A percentile compares a stretch with the other conserved stretches of the same genome.
Evolutionary conservation across 2,888 invertebrate genomes (phyloP).

Genomic region (Nomada ferruginata): DNA sequence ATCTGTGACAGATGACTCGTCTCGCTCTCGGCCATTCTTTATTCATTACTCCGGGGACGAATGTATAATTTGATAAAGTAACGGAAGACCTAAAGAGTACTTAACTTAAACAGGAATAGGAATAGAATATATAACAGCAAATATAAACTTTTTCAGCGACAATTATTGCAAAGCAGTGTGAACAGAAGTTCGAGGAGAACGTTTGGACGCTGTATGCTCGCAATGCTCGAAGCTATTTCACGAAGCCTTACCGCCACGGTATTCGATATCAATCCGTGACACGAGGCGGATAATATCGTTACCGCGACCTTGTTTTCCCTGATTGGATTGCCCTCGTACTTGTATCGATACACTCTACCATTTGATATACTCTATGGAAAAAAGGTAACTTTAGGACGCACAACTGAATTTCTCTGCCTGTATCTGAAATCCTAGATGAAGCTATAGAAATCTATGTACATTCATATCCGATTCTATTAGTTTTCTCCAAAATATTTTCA

Average conservation of each 20-base stretch:
- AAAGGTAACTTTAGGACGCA: neutral
- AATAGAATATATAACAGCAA: neutral
- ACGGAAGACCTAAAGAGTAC: no score
- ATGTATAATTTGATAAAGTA: neutral
- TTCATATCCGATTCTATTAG: no score
- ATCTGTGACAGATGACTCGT: no score
- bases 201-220: constrained; percentile 17
- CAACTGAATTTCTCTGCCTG: neutral
- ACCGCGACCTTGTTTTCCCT: constrained; percentile 78
- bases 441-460: no score
- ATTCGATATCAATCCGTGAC: constrained; percentile 78
- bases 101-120: neutral
- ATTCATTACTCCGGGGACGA: neutral
- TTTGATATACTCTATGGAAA: neutral
- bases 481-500: no score
- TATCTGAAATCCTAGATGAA: neutral
- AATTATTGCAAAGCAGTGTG: neutral
- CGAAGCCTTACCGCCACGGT: constrained; percentile 62
- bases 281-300: constrained; percentile 78
- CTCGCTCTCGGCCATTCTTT: neutral
- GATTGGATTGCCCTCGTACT: constrained; percentile 76
- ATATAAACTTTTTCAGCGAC: neutral
- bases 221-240: constrained; percentile 45
- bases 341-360: constrained; percentile 26
- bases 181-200: neutral